Evolutionary conservation across 2,797 vertebrate species (phyloP), one percentile per base, ranked within the genome.

Genomic region (Rhinatrema bivittatum): DNA sequence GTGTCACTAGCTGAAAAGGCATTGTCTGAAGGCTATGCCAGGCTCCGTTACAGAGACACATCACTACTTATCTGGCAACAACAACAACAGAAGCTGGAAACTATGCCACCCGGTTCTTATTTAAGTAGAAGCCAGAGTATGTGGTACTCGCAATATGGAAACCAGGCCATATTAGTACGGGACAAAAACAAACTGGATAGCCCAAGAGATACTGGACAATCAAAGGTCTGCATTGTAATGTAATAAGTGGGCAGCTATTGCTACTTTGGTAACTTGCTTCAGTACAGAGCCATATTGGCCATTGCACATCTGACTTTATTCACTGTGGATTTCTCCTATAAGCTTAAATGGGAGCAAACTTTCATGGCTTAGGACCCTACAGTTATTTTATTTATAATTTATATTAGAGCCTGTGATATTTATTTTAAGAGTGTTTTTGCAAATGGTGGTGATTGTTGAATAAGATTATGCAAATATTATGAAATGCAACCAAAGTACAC

Each of bases 11-110:
- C 84, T 0, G 78, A 84, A 26, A 84, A 79, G 20, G 84, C 85
- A 2, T 35, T 87, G 47, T 82, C 76, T 0, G 85, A 87, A 48
- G 48, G 62, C 37, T 58, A 72, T 0, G 84, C 75, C 4, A 67
- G 88, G 10, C 80, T 83, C 9, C 55, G 89, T 2, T 98, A 85
- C 79, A 34, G 67, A 12, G 91, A 97, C 78, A 82, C 90, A 0
- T 94, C 94, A 1, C 49, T 94, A 65, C 77, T 94, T 32, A 78
- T 98, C 56, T 97, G 94, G 94, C 87, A 89, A 52, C 93, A 91
- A 74, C 91, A 94, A 72, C 92, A 95, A 70, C 76, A 74, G 58
- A 65, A 87, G 4, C 35, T 90, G 56, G 76, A 86, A 42, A 53
- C 53, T 0, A 72, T 60, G 0, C 82, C 85, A 0, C 91, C 90